Evolutionary conservation across 1,140 invertebrate species (phyloP).

Genomic region (Drosophila triauraria): DNA sequence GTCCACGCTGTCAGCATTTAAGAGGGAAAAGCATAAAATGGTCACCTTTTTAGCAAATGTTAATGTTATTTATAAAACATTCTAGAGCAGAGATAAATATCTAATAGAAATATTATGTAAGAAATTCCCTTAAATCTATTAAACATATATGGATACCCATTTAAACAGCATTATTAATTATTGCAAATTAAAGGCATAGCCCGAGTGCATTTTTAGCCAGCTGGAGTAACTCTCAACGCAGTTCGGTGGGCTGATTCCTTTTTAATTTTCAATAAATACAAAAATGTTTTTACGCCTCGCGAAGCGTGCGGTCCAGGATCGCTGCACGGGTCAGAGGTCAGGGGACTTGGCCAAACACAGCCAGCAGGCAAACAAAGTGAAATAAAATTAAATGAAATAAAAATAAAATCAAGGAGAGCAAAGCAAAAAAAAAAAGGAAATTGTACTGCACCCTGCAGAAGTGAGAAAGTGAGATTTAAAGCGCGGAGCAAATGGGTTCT

Average conservation of each 20-base stretch:
- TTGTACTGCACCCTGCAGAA: conserved; percentile 13
- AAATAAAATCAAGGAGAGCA: not conserved
- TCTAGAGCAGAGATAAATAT: too few relatives aligned
- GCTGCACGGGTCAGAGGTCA: not conserved
- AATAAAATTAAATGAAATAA: conserved; percentile 16
- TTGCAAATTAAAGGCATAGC: too few relatives aligned
- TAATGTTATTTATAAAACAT: not conserved
- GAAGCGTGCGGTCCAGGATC: conserved; percentile 17
- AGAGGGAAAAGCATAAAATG: not conserved
- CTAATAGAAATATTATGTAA: too few relatives aligned
- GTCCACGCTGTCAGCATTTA: not conserved
- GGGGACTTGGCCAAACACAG: not conserved
- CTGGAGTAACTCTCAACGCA: conserved; percentile 7
- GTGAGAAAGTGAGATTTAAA: conserved; percentile 22
- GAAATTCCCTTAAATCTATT: too few relatives aligned
- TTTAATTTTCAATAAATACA: conserved; percentile 64
- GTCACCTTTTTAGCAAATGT: not conserved
- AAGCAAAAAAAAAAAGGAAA: conserved; percentile 4
- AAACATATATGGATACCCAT: too few relatives aligned
- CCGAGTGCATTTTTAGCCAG: not conserved
- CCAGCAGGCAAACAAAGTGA: conserved; percentile 2
- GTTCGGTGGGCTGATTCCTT: conserved; percentile 1
- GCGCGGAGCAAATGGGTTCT: not conserved
- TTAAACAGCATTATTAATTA: too few relatives aligned
- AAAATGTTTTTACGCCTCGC: conserved; percentile 55